phyloP scores from a whole-genome alignment of 2,113 vertebrate species.

The Megaleporinus macrocephalus region DNA sequence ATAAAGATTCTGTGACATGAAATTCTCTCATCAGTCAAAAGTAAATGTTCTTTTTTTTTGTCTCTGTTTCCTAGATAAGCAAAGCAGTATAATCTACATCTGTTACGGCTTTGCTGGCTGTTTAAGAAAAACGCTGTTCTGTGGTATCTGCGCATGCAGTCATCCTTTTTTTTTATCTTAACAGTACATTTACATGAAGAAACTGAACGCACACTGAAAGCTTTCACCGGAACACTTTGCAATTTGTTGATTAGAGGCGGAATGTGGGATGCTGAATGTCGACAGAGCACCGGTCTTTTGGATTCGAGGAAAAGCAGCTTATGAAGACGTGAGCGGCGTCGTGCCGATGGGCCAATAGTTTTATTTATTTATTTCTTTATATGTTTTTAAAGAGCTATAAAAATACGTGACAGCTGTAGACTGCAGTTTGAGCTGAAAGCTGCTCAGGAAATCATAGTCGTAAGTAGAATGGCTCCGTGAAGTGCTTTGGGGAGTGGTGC shows the following conservation, averaged over 20 bases:
- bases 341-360: not conserved
- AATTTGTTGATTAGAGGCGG: not conserved
- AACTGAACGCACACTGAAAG: not conserved
- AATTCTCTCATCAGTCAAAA: not conserved
- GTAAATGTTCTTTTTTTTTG: not conserved
- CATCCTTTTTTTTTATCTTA: not conserved
- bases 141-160: too few relatives aligned
- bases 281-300: not conserved
- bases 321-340: slow-evolving; percentile 5
- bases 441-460: not conserved
- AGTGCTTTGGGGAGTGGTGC: not conserved
- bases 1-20: not conserved
- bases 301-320: slow-evolving; percentile 35
- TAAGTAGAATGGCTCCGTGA: not conserved
- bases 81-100: not conserved
- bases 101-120: not conserved
- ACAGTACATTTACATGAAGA: not conserved
- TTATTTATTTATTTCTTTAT: not conserved
- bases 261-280: not conserved
- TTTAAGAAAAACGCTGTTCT: too few relatives aligned
- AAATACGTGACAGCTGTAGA: slow-evolving; percentile 9
- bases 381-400: not conserved
- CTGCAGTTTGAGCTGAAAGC: not conserved
- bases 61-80: not conserved
- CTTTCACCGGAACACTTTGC: not conserved